A percentile compares a stretch with the other conserved stretches of the same genome.
Conservation (phyloP, 2,797 vertebrate genomes). For the Artibeus jamaicensis region DNA sequence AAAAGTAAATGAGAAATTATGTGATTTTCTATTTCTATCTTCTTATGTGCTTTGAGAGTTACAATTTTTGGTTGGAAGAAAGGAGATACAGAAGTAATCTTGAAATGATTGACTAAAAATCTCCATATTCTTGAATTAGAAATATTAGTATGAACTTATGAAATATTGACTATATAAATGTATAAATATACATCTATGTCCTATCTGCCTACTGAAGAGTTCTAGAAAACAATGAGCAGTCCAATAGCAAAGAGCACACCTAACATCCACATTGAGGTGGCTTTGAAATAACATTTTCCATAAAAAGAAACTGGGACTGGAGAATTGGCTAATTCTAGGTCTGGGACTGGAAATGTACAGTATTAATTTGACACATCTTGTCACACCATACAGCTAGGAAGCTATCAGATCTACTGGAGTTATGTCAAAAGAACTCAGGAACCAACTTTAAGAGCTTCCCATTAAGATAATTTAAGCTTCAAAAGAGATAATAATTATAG, state of each 20-base stretch:
- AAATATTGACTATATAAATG: not conserved
- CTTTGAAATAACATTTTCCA: not conserved
- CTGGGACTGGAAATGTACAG: not conserved
- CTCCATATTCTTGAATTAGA: not conserved
- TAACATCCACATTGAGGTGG: not conserved
- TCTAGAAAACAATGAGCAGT: not conserved
- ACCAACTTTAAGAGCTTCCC: not conserved
- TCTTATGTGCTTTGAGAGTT: not conserved
- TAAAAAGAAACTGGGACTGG: not conserved
- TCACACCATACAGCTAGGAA: not conserved
- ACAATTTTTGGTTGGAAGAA: not conserved
- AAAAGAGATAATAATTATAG: not conserved
- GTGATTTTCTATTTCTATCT: not conserved
- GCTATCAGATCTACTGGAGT: not conserved
- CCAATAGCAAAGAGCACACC: not conserved
- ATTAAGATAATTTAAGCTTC: not conserved
- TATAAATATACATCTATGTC: not conserved
- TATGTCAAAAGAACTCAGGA: constrained; percentile 6
- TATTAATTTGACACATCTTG: not conserved
- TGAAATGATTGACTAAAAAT: not conserved
- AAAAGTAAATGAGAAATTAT: not conserved
- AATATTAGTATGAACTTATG: not conserved
- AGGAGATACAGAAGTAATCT: not conserved
- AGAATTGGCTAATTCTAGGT: not conserved
- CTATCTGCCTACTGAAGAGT: not conserved